These are phyloP conservation scores for Ametastegia equiseti DNA, from an alignment of 2,888 invertebrate species.

Conservation along the genomic window DNA sequence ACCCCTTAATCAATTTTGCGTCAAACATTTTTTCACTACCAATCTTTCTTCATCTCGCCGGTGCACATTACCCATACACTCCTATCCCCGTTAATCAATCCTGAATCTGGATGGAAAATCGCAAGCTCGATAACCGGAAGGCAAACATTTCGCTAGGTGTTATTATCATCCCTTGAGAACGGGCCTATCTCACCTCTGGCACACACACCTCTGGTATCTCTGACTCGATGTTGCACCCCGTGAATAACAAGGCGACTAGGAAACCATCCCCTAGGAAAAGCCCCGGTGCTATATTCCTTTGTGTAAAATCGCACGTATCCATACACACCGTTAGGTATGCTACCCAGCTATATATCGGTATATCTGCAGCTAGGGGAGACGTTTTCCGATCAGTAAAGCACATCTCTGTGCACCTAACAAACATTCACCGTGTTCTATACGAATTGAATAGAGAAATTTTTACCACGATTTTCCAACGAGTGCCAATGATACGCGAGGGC, in stretches of 20 bases:
- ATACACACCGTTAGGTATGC: neutral
- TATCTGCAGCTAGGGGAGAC: too few relatives aligned
- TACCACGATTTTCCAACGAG: too few relatives aligned
- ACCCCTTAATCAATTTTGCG: too few relatives aligned
- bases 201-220: neutral
- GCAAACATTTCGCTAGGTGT: constrained; percentile 9
- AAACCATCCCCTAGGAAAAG: neutral
- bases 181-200: neutral
- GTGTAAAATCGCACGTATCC: neutral
- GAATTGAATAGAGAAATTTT: neutral
- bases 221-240: neutral
- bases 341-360: neutral
- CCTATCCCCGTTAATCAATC: neutral
- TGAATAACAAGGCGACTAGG: constrained; percentile 27
- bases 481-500: too few relatives aligned
- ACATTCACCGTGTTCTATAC: neutral
- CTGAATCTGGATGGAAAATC: neutral
- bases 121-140: neutral
- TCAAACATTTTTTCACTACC: too few relatives aligned
- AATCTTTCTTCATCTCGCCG: too few relatives aligned
- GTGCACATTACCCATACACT: neutral
- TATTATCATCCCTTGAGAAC: constrained; percentile 16
- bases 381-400: constrained; percentile 1
- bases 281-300: neutral
- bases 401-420: neutral